Evolutionary conservation across 23 tunicate species (phyloP).

Genomic region (Ciona savignyi): DNA sequence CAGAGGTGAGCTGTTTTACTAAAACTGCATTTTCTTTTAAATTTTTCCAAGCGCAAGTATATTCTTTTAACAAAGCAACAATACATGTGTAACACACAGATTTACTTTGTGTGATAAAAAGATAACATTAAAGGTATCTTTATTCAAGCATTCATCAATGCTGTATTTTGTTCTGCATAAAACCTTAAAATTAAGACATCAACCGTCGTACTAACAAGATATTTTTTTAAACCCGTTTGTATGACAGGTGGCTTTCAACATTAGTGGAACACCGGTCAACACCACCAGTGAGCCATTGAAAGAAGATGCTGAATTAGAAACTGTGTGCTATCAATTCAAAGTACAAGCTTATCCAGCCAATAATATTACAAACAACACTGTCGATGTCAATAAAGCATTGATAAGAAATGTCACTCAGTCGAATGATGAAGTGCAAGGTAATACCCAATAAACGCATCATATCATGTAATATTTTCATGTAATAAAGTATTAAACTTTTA

Average conservation of each 20-base stretch:
- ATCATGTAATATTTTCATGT: too few species aligned
- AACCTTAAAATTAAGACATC: too few species aligned
- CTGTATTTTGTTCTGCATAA: not conserved
- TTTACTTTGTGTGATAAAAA: too few species aligned
- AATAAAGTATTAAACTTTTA: too few species aligned
- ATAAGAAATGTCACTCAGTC: too few species aligned
- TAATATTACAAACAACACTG: not conserved
- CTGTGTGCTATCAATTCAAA: not conserved
- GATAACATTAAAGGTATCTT: too few species aligned
- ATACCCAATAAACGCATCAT: too few species aligned
- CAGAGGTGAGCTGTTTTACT: slow-evolving; percentile 20
- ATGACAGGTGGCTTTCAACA: not conserved
- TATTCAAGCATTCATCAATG: not conserved
- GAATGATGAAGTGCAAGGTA: too few species aligned
- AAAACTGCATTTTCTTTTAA: not conserved
- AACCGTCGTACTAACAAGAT: too few species aligned
- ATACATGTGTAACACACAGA: slow-evolving; percentile 7
- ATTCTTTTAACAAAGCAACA: not conserved
- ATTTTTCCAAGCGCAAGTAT: not conserved
- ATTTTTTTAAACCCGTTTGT: too few species aligned
- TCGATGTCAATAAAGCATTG: too few species aligned
- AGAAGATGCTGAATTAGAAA: not conserved
- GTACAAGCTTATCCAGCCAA: not conserved
- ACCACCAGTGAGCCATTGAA: not conserved
- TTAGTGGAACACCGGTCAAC: not conserved